These are phyloP conservation scores for Dasypolia templi DNA, from an alignment of 2,888 invertebrate genomes.

Conservation along the genomic window DNA sequence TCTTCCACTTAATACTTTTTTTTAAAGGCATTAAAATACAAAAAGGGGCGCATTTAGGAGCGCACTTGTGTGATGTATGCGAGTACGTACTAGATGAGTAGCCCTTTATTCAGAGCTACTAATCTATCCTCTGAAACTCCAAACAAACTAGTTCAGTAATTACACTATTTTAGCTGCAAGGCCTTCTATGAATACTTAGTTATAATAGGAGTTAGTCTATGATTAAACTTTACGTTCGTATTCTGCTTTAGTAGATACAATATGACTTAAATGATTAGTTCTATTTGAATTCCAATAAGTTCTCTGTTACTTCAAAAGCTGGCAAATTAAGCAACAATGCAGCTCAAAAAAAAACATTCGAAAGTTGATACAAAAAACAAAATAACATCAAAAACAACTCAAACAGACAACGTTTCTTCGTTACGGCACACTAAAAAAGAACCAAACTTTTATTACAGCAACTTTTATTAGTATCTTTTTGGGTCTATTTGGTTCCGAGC, in stretches of 20 bases:
- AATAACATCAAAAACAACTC: constrained; percentile 29
- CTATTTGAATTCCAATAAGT: too few species aligned
- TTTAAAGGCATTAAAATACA: too few species aligned
- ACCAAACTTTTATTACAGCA: constrained; percentile 60
- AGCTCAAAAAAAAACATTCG: background rate
- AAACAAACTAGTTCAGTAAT: background rate
- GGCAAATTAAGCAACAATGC: background rate
- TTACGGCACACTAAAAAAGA: constrained; percentile 53
- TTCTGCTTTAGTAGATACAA: background rate
- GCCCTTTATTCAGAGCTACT: too few species aligned
- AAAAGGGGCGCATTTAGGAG: too few species aligned
- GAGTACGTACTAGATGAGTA: too few species aligned
- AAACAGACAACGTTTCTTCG: constrained; percentile 47
- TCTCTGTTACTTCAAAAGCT: background rate
- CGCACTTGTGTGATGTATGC: too few species aligned
- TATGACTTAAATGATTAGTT: background rate
- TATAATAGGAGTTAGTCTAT: background rate
- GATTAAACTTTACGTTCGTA: background rate
- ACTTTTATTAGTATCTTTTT: constrained; percentile 63
- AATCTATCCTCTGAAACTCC: too few species aligned
- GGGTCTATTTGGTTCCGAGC: constrained; percentile 63
- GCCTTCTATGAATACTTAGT: background rate
- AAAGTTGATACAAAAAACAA: constrained; percentile 24
- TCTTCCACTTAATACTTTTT: too few species aligned
- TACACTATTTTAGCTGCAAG: background rate